These are phyloP conservation scores for Drosophila takahashii DNA, from an alignment of 1,140 invertebrate species.

Conservation along the genomic window DNA sequence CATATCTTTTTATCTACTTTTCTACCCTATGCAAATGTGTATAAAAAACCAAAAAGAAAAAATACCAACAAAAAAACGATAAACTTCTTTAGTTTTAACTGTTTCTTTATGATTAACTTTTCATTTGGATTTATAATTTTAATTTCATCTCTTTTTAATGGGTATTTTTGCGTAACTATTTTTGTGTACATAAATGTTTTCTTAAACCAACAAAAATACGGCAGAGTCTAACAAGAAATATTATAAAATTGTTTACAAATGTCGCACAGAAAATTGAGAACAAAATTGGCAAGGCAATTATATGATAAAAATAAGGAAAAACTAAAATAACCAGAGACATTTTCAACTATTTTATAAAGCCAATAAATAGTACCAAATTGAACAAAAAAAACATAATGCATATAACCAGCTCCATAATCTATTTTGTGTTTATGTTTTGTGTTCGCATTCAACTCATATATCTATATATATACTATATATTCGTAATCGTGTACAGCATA, in stretches of 20 bases:
- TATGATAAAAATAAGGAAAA: slow-evolving; percentile 13
- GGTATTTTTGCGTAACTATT: slow-evolving; percentile 62
- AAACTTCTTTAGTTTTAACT: slow-evolving; percentile 53
- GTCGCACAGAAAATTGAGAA: slow-evolving; percentile 33
- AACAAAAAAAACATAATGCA: slow-evolving; percentile 34
- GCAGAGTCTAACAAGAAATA: slow-evolving; percentile 29
- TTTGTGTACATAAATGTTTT: slow-evolving; percentile 68
- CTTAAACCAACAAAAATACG: slow-evolving; percentile 16
- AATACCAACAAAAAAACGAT: slow-evolving; percentile 29
- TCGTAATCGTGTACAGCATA: slow-evolving; percentile 64
- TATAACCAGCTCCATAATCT: slow-evolving; percentile 35
- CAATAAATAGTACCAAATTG: neutral
- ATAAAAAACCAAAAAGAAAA: slow-evolving; percentile 39
- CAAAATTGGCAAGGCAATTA: slow-evolving; percentile 44
- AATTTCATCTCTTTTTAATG: slow-evolving; percentile 51
- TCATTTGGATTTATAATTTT: slow-evolving; percentile 36
- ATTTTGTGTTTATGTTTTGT: slow-evolving; percentile 67
- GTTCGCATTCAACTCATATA: slow-evolving; percentile 45
- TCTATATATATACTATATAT: slow-evolving; percentile 36
- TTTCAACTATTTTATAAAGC: slow-evolving; percentile 52
- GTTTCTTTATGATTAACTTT: slow-evolving; percentile 46
- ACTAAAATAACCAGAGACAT: slow-evolving; percentile 30
- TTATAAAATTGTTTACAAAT: slow-evolving; percentile 62
- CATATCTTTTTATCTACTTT: slow-evolving; percentile 36
- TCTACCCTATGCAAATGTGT: slow-evolving; percentile 40